Base-by-base conservation (phyloP, 2,797 vertebrate species). In the Morus bassanus region DNA sequence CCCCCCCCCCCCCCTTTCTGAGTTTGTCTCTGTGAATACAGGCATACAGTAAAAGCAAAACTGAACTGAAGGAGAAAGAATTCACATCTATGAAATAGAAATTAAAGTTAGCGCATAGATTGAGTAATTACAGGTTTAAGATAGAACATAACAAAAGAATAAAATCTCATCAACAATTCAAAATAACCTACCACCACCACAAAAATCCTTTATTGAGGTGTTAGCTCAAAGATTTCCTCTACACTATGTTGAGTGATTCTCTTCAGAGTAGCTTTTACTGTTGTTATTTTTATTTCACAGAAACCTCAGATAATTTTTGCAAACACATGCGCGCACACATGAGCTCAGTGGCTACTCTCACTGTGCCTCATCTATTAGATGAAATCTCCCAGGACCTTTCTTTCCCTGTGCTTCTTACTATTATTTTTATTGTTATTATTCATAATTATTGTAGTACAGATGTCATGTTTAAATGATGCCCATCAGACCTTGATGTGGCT, bases 401-500 rank as follows among this genome's bases (percentile, higher is more conserved):
- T 28, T 95, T 87, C n/a, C 9, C 25, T 69, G 25, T 45, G 63
- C 31, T 81, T 95, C 75, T 63, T 93, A 89, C 57, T 68, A 85
- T 89, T 88, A 45, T 95, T 86, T 91, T 97, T 92, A 93, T 46
- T 92, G 50, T 75, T 68, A 67, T 92, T 95, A 86, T 39, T 73
- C 73, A 61, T 73, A 68, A 86, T 75, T 92, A 59, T 69, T 81
- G 11, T 10, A 27, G 13, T 37, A 65, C 0, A 2, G 3, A 56
- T 94, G 27, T 81, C 33, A 45, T 23, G 15, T 54, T 91, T 87
- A 92, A 94, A 93, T 73, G 33, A 94, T 82, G 89, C 85, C 86
- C 80, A 31, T 94, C 93, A 95, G 65, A 95, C 85, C 69, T 93
- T 91, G 57, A 88, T 95, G 80, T 91, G 63, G 72, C 59, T 97